Evolutionary conservation across 1,140 invertebrate species (phyloP).

Genomic region (Ostrea denselamellosa): DNA sequence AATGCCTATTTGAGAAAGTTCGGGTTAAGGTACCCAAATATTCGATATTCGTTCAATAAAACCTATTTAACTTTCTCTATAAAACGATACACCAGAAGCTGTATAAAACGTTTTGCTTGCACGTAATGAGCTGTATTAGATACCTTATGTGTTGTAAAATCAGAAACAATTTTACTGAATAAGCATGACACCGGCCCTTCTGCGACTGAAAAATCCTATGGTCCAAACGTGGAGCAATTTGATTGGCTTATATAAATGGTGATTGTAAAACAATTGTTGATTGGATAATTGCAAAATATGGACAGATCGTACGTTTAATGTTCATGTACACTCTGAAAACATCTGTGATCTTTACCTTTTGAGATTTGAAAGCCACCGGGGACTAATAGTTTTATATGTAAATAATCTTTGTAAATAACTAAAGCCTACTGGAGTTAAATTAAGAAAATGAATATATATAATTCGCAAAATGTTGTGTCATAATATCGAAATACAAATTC

Average conservation of each 20-base stretch:
- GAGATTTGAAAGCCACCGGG: no score
- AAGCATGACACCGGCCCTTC: slow-evolving; percentile 28
- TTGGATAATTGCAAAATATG: neutral
- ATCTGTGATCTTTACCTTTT: no score
- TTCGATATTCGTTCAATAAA: neutral
- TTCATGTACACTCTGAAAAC: no score
- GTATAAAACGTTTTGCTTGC: neutral
- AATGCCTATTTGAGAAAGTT: neutral
- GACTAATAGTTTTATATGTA: no score
- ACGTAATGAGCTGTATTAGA: neutral
- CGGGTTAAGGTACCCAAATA: neutral
- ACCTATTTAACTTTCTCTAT: neutral
- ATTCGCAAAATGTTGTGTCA: no score
- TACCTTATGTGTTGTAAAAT: neutral
- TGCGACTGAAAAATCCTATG: slow-evolving; percentile 1
- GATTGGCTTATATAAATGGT: neutral
- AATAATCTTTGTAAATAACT: no score
- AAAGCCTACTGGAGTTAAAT: no score
- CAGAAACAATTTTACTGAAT: neutral
- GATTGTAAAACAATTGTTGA: neutral
- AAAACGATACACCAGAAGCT: neutral
- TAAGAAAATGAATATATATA: no score
- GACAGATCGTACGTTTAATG: neutral
- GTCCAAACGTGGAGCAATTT: slow-evolving; percentile 15
- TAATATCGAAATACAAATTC: no score